These are phyloP conservation scores for Leucoraja erinaceus DNA, from an alignment of 2,113 vertebrate genomes.

Conservation along the genomic window DNA sequence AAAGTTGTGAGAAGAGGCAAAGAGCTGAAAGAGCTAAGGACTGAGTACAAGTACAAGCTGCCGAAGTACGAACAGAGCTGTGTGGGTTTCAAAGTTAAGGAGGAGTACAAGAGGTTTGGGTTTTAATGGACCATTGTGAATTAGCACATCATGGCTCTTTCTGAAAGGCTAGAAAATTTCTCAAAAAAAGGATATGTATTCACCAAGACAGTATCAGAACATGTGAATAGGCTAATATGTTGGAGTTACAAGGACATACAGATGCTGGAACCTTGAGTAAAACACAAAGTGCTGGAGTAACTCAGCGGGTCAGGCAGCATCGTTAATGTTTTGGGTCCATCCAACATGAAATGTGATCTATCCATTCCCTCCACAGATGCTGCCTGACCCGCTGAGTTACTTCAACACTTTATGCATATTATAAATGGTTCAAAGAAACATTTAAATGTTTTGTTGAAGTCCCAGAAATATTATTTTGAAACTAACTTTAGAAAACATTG, in stretches of 20 bases:
- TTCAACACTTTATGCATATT: no score
- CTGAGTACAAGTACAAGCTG: background rate
- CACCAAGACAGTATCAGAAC: background rate
- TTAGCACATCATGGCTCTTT: background rate
- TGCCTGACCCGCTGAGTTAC: no score
- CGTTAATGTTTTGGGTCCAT: no score
- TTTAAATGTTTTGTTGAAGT: background rate
- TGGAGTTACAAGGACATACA: no score
- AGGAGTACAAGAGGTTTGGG: background rate
- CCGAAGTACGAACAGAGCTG: no score
- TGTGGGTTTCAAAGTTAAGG: background rate
- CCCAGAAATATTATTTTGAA: background rate
- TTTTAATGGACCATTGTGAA: background rate
- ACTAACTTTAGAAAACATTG: background rate
- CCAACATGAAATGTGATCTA: no score
- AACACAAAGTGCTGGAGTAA: no score
- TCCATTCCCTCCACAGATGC: no score
- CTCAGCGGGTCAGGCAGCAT: no score
- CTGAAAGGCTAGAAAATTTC: background rate
- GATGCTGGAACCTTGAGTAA: no score
- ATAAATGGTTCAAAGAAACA: background rate
- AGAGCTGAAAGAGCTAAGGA: background rate
- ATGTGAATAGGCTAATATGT: background rate
- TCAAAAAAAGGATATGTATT: background rate
- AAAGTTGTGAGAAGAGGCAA: background rate